A percentile compares a stretch with the other conserved stretches of the same genome.
These are phyloP conservation scores for Mastacembelus armatus DNA, from an alignment of 2,797 vertebrate species.

Conservation along the genomic window DNA sequence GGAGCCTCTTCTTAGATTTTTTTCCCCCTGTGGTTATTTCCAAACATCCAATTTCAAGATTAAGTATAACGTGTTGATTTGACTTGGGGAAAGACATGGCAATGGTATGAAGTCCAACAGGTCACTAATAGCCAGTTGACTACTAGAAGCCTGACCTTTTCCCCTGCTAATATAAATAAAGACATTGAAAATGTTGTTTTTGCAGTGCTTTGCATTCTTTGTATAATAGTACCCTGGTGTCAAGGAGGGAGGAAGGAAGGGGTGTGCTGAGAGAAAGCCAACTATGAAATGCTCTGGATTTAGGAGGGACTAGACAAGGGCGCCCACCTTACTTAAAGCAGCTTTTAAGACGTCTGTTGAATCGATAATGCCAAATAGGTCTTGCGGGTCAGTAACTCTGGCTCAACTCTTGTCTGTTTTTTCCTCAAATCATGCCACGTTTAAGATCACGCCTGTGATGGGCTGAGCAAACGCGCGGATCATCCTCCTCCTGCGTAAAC, in stretches of 20 bases:
- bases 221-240: conserved; percentile 72
- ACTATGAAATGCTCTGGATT: conserved; percentile 40
- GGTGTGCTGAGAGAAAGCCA: conserved; percentile 43
- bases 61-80: no score
- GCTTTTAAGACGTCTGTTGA: no score
- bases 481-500: conserved; percentile 20
- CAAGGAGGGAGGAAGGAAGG: conserved; percentile 54
- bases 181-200: conserved; percentile 40
- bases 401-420: conserved; percentile 30
- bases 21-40: conserved; percentile 28
- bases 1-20: neutral
- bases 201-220: conserved; percentile 66
- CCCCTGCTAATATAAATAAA: conserved; percentile 9
- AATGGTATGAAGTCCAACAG: conserved; percentile 1
- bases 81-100: conserved; percentile 5
- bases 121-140: neutral
- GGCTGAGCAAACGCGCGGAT: conserved; percentile 41
- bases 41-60: conserved; percentile 46
- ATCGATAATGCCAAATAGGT: conserved; percentile 9
- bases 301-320: conserved; percentile 1
- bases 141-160: neutral
- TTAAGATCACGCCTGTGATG: conserved; percentile 64
- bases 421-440: conserved; percentile 66
- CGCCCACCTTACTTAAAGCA: neutral
- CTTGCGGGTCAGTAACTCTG: conserved; percentile 39